phyloP scores from a whole-genome alignment of 2,797 vertebrate genomes.

The Cossypha caffra region DNA sequence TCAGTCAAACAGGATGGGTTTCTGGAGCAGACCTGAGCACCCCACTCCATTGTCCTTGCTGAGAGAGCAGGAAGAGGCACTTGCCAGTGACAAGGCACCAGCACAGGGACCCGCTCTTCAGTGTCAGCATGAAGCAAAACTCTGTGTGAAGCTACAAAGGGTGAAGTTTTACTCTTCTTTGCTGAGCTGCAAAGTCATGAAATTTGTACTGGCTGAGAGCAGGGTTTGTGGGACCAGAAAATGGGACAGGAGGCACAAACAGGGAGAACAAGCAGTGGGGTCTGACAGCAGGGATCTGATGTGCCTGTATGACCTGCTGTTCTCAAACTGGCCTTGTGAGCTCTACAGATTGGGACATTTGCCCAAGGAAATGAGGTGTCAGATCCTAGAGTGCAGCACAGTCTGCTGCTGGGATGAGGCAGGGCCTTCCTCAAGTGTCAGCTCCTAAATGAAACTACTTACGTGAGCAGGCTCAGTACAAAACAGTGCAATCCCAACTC shows the following conservation, averaged over 20 bases:
- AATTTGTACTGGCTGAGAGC: background rate
- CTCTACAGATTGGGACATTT: background rate
- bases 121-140: background rate
- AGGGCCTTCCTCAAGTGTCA: background rate
- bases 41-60: background rate
- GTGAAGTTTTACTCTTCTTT: background rate
- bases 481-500: background rate
- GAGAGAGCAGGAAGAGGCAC: background rate
- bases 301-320: background rate
- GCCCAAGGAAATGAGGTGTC: background rate
- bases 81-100: background rate
- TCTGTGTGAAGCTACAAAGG: background rate
- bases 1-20: background rate
- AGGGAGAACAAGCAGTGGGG: background rate
- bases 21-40: background rate
- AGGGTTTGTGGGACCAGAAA: background rate
- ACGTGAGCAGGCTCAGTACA: background rate
- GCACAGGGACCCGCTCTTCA: background rate
- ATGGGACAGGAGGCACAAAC: background rate
- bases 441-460: background rate
- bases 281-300: background rate
- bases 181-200: background rate
- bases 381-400: background rate
- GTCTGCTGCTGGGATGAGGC: background rate
- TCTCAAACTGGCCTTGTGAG: background rate